These are phyloP conservation scores for Macroglossus sobrinus DNA, from an alignment of 2,113 vertebrate species.

Conservation along the genomic window DNA sequence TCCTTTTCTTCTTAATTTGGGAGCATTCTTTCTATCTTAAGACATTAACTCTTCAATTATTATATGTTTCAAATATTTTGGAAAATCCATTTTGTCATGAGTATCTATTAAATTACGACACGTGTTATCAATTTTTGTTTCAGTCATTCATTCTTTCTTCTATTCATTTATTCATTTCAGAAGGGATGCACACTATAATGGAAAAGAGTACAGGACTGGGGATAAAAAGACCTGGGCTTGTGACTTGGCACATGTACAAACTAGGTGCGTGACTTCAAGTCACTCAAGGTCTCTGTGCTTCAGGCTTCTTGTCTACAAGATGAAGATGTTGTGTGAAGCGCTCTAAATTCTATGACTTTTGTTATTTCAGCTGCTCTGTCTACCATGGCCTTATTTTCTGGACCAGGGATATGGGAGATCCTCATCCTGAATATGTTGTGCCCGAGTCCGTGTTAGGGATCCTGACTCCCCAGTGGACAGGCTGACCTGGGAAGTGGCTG, in stretches of 20 bases:
- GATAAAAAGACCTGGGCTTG: not conserved
- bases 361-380: not conserved
- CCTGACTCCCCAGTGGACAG: not conserved
- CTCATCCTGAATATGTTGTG: not conserved
- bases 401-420: not conserved
- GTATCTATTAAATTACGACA: not conserved
- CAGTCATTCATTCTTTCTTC: not conserved
- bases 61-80: not conserved
- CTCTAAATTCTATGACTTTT: not conserved
- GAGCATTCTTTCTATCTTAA: not conserved
- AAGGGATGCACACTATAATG: not conserved
- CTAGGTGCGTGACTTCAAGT: not conserved
- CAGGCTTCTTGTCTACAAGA: not conserved
- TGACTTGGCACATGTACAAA: not conserved
- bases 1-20: not conserved
- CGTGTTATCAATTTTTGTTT: not conserved
- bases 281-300: not conserved
- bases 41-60: not conserved
- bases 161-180: not conserved
- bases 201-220: not conserved
- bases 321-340: not conserved
- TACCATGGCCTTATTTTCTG: not conserved
- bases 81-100: not conserved
- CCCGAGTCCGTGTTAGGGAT: not conserved
- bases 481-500: not conserved